These are phyloP conservation scores for Calyptomena viridis DNA, from an alignment of 2,113 vertebrate genomes.

Conservation along the genomic window DNA sequence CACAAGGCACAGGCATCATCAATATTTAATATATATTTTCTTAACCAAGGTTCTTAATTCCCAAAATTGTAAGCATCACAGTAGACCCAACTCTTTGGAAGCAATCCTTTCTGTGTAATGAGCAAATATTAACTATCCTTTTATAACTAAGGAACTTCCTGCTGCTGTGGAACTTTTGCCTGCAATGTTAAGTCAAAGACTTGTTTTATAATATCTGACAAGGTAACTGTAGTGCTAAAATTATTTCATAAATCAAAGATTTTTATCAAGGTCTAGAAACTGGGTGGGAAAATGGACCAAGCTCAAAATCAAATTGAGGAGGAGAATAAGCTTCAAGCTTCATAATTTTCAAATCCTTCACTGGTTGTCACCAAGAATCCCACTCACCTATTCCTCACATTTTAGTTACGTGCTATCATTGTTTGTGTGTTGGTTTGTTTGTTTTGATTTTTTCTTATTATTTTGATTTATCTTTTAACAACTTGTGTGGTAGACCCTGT, in stretches of 20 bases:
- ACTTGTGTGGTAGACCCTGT: neutral
- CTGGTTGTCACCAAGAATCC: neutral
- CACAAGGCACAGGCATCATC: neutral
- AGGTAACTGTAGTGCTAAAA: neutral
- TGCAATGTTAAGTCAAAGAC: neutral
- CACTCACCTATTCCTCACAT: neutral
- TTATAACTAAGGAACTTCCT: neutral
- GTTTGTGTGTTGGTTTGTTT: neutral
- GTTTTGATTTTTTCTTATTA: neutral
- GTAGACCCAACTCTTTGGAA: neutral
- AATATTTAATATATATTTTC: neutral
- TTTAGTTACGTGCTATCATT: neutral
- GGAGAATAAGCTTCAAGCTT: neutral
- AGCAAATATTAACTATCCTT: neutral
- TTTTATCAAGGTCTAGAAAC: neutral
- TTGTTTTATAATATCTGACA: neutral
- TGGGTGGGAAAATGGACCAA: neutral
- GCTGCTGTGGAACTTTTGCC: neutral
- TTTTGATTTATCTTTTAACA: neutral
- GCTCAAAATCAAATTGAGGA: neutral
- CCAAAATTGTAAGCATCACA: neutral
- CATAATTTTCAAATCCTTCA: neutral
- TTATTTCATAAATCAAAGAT: neutral
- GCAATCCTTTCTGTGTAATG: neutral
- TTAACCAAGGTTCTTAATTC: neutral